Conservation (phyloP, 2,888 invertebrate species). For the Drosophila mimica region DNA sequence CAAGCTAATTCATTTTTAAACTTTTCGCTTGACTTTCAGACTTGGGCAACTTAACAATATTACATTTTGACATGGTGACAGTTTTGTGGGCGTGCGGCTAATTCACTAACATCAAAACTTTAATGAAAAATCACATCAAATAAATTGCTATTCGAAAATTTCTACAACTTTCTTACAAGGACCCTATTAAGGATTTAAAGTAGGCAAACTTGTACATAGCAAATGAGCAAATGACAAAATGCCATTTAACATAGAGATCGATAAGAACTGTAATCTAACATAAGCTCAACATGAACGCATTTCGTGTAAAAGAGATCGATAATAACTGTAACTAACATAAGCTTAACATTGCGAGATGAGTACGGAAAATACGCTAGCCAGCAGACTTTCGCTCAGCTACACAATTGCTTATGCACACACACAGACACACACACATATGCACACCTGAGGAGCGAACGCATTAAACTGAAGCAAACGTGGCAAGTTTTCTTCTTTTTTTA, state of each 20-base stretch:
- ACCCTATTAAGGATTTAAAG: neutral
- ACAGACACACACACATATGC: slow-evolving; percentile 16
- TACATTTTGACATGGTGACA: slow-evolving; percentile 45
- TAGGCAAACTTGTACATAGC: neutral
- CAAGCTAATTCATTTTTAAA: slow-evolving; percentile 64
- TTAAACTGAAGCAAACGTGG: slow-evolving; percentile 32
- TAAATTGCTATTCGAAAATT: neutral
- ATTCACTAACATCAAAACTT: slow-evolving; percentile 42
- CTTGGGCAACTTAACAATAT: slow-evolving; percentile 44
- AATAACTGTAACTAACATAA: neutral
- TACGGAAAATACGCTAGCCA: neutral
- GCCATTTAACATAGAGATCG: neutral
- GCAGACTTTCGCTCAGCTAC: slow-evolving; percentile 4
- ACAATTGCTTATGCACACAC: slow-evolving; percentile 23
- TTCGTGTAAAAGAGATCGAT: neutral
- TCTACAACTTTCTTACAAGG: neutral
- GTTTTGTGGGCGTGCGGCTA: slow-evolving; percentile 13
- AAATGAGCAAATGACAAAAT: neutral
- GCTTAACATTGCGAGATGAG: neutral
- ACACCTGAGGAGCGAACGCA: slow-evolving; percentile 37
- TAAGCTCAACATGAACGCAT: neutral
- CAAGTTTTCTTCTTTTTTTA: slow-evolving; percentile 22
- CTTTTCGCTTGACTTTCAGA: slow-evolving; percentile 52
- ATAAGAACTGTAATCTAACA: neutral
- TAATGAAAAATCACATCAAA: slow-evolving; percentile 37